Evolutionary conservation across 2,797 vertebrate genomes (phyloP).

Genomic region (Parambassis ranga): DNA sequence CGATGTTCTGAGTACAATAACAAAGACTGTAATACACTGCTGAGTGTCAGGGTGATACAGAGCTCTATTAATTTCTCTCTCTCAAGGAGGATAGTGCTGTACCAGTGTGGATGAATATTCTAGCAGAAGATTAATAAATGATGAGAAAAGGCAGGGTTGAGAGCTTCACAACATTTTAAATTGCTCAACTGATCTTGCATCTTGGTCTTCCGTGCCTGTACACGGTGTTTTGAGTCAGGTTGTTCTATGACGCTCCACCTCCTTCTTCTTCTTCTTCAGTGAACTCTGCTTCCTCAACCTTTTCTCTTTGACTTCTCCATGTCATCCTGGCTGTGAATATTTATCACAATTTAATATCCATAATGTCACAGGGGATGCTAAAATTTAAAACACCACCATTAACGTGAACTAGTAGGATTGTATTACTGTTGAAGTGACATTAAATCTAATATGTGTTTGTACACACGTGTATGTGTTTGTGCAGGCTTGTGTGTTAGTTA

Average conservation of each 20-base stretch:
- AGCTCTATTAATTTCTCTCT: constrained; percentile 47
- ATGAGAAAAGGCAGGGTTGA: constrained; percentile 54
- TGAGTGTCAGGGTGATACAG: constrained; percentile 37
- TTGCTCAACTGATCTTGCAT: constrained; percentile 43
- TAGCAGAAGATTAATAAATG: constrained; percentile 67
- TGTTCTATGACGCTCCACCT: constrained; percentile 5
- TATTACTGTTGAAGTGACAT: no score
- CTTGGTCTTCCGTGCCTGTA: constrained; percentile 22
- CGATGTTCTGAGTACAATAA: constrained; percentile 23
- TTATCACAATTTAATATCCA: not conserved
- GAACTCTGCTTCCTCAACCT: not conserved
- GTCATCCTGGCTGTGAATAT: not conserved
- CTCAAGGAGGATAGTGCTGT: constrained; percentile 26
- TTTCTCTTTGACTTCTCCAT: not conserved
- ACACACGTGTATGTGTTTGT: no score
- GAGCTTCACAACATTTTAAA: constrained; percentile 47
- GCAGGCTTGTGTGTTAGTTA: not conserved
- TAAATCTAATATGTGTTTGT: not conserved
- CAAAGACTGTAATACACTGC: constrained; percentile 14
- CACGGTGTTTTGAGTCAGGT: constrained; percentile 28
- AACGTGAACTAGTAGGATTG: not conserved
- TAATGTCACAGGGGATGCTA: not conserved
- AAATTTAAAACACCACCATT: not conserved
- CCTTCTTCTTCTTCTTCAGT: constrained; percentile 7
- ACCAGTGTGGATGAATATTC: constrained; percentile 62